These are phyloP conservation scores for Cetonia aurata DNA, from an alignment of 2,888 invertebrate species.

Conservation along the genomic window DNA sequence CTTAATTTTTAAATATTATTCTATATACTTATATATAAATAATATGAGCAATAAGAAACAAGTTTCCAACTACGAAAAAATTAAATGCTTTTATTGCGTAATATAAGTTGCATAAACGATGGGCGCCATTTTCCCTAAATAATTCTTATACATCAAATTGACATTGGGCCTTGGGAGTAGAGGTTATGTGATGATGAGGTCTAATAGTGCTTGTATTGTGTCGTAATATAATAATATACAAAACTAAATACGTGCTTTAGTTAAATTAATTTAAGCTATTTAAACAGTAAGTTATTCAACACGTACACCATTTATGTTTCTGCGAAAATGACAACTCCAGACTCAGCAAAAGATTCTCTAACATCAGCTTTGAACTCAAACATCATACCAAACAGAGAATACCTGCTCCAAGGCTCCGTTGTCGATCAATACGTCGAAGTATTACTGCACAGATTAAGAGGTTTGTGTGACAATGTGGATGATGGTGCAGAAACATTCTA, in stretches of 20 bases:
- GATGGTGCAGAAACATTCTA: conserved; percentile 91
- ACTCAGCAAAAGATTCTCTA: conserved; percentile 78
- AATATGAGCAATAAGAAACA: no score
- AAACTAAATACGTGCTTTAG: no score
- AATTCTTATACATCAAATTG: not conserved
- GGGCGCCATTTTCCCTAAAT: not conserved
- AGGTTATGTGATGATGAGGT: not conserved
- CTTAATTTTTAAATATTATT: no score
- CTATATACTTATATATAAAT: no score
- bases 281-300: no score
- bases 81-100: not conserved
- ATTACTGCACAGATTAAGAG: conserved; percentile 87
- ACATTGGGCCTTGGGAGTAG: not conserved
- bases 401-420: conserved; percentile 93
- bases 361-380: conserved; percentile 85
- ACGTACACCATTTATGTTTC: no score
- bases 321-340: conserved; percentile 38
- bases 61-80: no score
- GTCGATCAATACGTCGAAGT: conserved; percentile 92
- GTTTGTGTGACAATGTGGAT: conserved; percentile 94
- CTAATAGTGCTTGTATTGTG: no score
- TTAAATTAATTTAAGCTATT: no score
- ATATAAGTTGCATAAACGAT: not conserved
- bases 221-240: no score
- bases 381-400: conserved; percentile 94